A percentile compares a stretch with the other conserved stretches of the same genome.
Evolutionary conservation across 2,113 vertebrate species (phyloP).

Genomic region (Amazona guildingii): DNA sequence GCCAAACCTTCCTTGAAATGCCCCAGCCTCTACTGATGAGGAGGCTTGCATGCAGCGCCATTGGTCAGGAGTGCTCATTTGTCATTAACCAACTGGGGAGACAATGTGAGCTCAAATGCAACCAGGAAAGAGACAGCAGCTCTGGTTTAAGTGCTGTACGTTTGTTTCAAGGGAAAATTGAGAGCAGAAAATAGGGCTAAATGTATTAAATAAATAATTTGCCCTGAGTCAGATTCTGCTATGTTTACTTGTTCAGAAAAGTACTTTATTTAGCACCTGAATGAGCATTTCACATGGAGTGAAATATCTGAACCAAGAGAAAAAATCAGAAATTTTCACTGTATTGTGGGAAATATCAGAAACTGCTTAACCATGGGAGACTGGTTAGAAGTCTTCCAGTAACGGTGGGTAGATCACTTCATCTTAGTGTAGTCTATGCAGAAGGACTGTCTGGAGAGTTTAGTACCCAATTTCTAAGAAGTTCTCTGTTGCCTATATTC

Average conservation of each 20-base stretch:
- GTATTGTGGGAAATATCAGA: neutral
- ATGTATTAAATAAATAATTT: slow-evolving; percentile 54
- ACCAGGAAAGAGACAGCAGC: neutral
- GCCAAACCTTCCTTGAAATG: neutral
- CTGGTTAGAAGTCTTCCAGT: neutral
- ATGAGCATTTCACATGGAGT: neutral
- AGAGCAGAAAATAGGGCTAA: slow-evolving; percentile 29
- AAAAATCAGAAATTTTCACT: neutral
- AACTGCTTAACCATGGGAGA: neutral
- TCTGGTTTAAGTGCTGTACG: neutral
- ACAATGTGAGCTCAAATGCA: neutral
- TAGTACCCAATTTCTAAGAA: neutral
- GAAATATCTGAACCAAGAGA: neutral
- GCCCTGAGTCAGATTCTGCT: slow-evolving; percentile 5
- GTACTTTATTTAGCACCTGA: slow-evolving; percentile 30
- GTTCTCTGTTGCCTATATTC: neutral
- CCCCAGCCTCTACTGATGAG: neutral
- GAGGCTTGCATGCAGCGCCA: neutral
- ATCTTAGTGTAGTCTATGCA: neutral
- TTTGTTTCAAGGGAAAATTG: neutral
- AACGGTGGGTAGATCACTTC: neutral
- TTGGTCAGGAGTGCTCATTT: neutral
- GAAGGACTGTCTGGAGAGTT: neutral
- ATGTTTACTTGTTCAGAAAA: slow-evolving; percentile 30
- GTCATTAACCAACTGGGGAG: neutral